Evolutionary conservation across 2,797 vertebrate genomes (phyloP), one percentile per base, ranked within the genome.

Genomic region (Cygnus olor): DNA sequence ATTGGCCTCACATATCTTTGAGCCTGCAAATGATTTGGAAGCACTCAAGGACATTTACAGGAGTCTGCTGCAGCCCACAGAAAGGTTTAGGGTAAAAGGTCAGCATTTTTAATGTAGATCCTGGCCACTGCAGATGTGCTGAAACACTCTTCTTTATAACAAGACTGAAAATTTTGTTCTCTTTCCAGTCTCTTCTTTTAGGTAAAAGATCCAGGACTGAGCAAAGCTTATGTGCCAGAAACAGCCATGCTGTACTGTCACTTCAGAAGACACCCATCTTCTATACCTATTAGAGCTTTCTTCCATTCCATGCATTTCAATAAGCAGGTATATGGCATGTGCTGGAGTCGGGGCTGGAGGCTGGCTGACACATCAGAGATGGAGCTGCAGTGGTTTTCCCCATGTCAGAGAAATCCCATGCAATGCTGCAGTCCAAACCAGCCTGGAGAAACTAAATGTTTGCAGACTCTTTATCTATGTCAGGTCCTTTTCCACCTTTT

Each of bases 281-380:
- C 53, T 16, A 21, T 2, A 76, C 10, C 8, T 49, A 12, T 9
- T 3, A 81, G 30, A 0, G 3, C 6, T 40, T n/a, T 65, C 34
- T 13, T 78, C 77, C 58, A 65, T 65, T 69, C 72, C 25, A 87
- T 14, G 8, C 19, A 54, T 54, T 88, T 78, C 45, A 58, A 10
- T 28, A 61, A 6, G 6, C 30, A 27, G n/a, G 12, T 18, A 28
- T 2, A 34, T 0, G 4, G 30, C n/a, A 10, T 25, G 36, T 78
- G 76, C 44, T 38, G 51, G 22, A 79, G 54, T 24, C 30, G 54
- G 54, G 30, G 85, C n/a, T 60, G 44, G 40, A 72, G 56, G 14
- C 40, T 78, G 60, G 25, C 51, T 66, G 40, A 17, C 4, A 14
- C 32, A 57, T 9, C 10, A 49, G n/a, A 76, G 34, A 21, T 68